phyloP scores from a whole-genome alignment of 2,888 invertebrate genomes.

The Chrysomela aeneicollis region DNA sequence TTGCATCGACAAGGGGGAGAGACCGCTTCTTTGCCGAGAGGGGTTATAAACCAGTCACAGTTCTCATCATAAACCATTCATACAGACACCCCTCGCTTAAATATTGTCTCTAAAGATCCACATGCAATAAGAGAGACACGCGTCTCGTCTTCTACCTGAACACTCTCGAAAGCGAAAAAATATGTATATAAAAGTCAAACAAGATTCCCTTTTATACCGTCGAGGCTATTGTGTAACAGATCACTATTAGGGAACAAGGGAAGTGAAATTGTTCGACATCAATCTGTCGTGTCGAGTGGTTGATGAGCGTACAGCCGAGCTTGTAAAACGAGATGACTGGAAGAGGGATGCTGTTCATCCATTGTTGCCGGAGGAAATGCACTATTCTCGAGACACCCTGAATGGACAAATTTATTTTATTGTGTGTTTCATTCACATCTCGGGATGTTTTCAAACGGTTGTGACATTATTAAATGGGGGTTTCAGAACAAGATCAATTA shows the following conservation, averaged over 20 bases:
- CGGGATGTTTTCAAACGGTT: too few species aligned
- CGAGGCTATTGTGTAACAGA: conserved; percentile 26
- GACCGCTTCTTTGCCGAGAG: not conserved
- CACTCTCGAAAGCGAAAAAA: conserved; percentile 6
- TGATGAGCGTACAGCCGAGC: conserved; percentile 11
- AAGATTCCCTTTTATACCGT: conserved; percentile 23
- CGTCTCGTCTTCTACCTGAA: conserved; percentile 14
- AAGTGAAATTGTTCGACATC: conserved; percentile 31
- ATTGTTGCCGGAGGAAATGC: not conserved
- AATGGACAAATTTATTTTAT: not conserved
- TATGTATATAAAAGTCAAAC: conserved; percentile 27
- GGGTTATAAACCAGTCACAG: conserved; percentile 20
- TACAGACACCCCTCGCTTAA: conserved; percentile 3
- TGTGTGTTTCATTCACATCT: not conserved
- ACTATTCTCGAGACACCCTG: not conserved
- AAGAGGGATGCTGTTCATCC: conserved; percentile 3
- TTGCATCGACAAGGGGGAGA: not conserved
- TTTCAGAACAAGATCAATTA: too few species aligned
- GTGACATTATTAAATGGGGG: too few species aligned
- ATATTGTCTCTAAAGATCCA: conserved; percentile 3
- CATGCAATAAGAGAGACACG: conserved; percentile 26
- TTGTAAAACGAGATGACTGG: conserved; percentile 13
- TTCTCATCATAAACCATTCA: conserved; percentile 21
- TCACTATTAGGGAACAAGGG: conserved; percentile 26
- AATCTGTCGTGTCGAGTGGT: conserved; percentile 32